Conservation (phyloP, 2,888 invertebrate species). For the Marasmarcha lunaedactyla region DNA sequence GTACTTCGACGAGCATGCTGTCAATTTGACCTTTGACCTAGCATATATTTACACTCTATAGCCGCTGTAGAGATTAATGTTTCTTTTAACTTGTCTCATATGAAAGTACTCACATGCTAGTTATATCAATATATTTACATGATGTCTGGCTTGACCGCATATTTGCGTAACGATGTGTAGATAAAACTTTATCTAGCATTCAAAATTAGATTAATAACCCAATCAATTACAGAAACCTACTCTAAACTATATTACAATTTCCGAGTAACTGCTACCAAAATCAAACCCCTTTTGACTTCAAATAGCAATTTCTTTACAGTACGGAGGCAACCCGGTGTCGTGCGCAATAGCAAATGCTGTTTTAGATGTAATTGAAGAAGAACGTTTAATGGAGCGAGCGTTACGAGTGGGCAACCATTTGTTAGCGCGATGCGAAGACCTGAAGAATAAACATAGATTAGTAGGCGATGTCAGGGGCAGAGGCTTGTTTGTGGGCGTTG, state of each 20-base stretch:
- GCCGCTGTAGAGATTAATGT: no score
- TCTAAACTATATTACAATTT: no score
- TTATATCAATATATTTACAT: no score
- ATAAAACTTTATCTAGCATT: not conserved
- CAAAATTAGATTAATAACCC: not conserved
- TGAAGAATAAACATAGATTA: conserved; percentile 80
- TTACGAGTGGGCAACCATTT: conserved; percentile 84
- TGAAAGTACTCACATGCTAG: no score
- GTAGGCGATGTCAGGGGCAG: conserved; percentile 92
- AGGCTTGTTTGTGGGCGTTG: conserved; percentile 96
- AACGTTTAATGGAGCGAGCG: conserved; percentile 87
- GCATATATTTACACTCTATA: no score
- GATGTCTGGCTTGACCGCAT: no score
- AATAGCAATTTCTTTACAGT: conserved; percentile 75
- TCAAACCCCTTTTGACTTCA: no score
- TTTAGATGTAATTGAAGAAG: conserved; percentile 91
- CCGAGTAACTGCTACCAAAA: no score
- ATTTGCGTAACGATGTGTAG: no score
- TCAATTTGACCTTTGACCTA: no score
- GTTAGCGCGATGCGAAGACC: conserved; percentile 72
- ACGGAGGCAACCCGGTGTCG: conserved; percentile 98
- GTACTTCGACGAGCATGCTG: no score
- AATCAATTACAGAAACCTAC: no score
- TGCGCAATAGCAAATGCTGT: conserved; percentile 97
- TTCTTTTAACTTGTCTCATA: not conserved